Evolutionary conservation across 2,888 invertebrate genomes (phyloP), one percentile per base, ranked within the genome.

Genomic region (Ormyrus nitidulus): DNA sequence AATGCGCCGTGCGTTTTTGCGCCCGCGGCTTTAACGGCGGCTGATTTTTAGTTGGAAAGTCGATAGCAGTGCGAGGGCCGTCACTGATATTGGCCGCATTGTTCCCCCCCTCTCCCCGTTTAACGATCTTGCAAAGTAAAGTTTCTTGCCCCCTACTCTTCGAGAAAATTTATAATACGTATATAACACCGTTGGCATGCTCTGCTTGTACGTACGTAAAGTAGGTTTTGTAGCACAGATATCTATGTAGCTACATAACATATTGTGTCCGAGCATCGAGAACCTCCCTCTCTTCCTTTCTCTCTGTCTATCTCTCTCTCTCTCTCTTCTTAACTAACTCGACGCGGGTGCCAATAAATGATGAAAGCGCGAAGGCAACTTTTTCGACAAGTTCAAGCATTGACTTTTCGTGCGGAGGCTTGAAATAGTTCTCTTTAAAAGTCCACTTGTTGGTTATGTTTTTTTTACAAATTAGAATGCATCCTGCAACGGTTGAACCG

Each of bases 221-320:
- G 83, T 84, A 84, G 83, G 81, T 84, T 84, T 77, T 80, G 83
- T 83, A 84, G 83, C 80, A 82, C 84, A 81, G 74, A 83, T 49
- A 72, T 76, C 56, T 82, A 80, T 75, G 82, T 83, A 83, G 83
- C 81, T 81, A 76, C 51, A 66, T 81, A 81, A 81, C 82, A 79
- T 83, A 84, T 83, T 84, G 82, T 82, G 82, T 81, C 76, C 78
- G 62, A 51, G 77, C 80, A 81, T 80, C 75, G 71, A 77, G 77
- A 34, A 34, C 53, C 72, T 82, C 75, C 34, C 34, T 34, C 72
- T 34, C 77, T 56, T 46, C 59, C 73, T 49, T 48, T 51, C 66
- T 62, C 65, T 66, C 70, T 62, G 59, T 13, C 69, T 51, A 34
- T 61, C 70, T 68, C 34, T 58, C 19, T 68, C 61, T 53, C 44